phyloP scores from a whole-genome alignment of 23 tunicate genomes.

The Ciona savignyi region DNA sequence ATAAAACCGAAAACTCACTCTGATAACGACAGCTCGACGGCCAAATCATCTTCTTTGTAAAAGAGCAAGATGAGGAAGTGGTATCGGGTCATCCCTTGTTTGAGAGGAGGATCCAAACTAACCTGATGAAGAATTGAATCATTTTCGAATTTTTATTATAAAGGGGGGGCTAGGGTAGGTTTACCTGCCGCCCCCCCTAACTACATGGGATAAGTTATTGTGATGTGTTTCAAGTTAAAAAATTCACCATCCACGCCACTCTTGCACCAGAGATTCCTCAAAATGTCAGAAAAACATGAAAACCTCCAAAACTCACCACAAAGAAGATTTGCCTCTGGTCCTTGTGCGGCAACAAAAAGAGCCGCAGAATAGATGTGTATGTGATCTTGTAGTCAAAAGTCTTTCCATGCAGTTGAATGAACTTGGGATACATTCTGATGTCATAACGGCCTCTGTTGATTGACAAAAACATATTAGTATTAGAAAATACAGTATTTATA shows the following conservation, averaged over 20 bases:
- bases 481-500: no score
- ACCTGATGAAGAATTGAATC: slow-evolving; percentile 37
- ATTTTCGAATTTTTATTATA: no score
- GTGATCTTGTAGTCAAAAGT: slow-evolving; percentile 98
- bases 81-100: slow-evolving; percentile 96
- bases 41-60: slow-evolving; percentile 78
- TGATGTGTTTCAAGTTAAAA: no score
- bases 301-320: slow-evolving; percentile 72
- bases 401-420: slow-evolving; percentile 96
- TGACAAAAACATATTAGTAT: no score
- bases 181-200: no score
- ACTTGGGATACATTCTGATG: slow-evolving; percentile 91
- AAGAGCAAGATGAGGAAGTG: slow-evolving; percentile 82
- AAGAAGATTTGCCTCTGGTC: slow-evolving; percentile 96
- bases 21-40: slow-evolving; percentile 52
- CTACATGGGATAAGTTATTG: no score
- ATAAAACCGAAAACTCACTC: slow-evolving; percentile 42
- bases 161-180: no score
- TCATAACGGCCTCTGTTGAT: slow-evolving; percentile 89
- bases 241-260: no score
- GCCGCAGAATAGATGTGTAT: slow-evolving; percentile 84
- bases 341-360: slow-evolving; percentile 91
- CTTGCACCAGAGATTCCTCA: no score
- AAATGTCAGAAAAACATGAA: no score
- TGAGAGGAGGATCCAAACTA: slow-evolving; percentile 93